These are phyloP conservation scores for Chanos chanos DNA, from an alignment of 2,797 vertebrate genomes.

Conservation along the genomic window DNA sequence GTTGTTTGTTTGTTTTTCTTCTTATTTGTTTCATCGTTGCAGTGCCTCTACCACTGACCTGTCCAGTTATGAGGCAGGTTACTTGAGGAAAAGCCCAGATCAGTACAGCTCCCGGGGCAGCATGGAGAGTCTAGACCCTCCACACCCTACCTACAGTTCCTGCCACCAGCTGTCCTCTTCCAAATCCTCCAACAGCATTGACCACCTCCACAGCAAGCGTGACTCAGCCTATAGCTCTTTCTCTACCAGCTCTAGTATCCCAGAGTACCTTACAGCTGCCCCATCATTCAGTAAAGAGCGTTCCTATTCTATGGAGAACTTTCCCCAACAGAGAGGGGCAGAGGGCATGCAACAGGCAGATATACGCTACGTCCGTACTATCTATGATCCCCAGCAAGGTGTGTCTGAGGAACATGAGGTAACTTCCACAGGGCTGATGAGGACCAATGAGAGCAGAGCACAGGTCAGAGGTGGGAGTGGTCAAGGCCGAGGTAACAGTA, in stretches of 20 bases:
- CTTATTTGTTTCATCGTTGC: slow-evolving; percentile 23
- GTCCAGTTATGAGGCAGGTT: slow-evolving; percentile 81
- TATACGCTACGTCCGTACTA: slow-evolving; percentile 77
- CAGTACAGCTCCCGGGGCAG: slow-evolving; percentile 93
- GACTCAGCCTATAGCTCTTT: slow-evolving; percentile 96
- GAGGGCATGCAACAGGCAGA: slow-evolving; percentile 84
- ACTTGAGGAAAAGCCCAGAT: slow-evolving; percentile 87
- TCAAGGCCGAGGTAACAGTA: slow-evolving; percentile 43
- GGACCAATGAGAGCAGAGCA: slow-evolving; percentile 46
- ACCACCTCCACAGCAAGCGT: slow-evolving; percentile 92
- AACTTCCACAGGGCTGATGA: slow-evolving; percentile 64
- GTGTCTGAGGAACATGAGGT: slow-evolving; percentile 82
- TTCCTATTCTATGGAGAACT: slow-evolving; percentile 76
- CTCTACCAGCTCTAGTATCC: slow-evolving; percentile 91
- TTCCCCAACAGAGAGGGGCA: slow-evolving; percentile 62
- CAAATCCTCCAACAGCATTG: slow-evolving; percentile 92
- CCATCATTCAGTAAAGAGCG: slow-evolving; percentile 71
- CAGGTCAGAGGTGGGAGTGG: slow-evolving; percentile 30
- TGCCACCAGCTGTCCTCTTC: slow-evolving; percentile 84
- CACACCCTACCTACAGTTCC: slow-evolving; percentile 76
- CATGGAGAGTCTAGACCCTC: slow-evolving; percentile 91
- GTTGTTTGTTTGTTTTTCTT: no score
- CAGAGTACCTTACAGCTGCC: slow-evolving; percentile 79
- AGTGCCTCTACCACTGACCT: slow-evolving; percentile 89
- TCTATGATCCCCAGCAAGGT: slow-evolving; percentile 78